These are phyloP conservation scores for Propithecus coquereli DNA, from an alignment of 2,113 vertebrate genomes.

Conservation along the genomic window DNA sequence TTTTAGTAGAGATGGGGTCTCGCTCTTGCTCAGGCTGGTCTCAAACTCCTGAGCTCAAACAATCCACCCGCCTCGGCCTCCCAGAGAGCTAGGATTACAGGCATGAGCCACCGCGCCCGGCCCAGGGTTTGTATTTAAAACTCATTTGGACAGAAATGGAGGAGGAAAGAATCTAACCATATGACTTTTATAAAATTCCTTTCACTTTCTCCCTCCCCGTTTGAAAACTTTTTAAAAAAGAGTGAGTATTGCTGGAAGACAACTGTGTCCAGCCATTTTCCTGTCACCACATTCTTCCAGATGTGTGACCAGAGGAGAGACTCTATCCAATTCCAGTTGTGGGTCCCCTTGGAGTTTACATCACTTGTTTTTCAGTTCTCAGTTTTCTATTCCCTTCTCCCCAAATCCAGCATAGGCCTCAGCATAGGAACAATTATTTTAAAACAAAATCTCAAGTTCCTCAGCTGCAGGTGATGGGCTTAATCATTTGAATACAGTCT, in stretches of 20 bases:
- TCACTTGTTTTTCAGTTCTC: conserved; percentile 84
- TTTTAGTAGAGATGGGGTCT: too few species aligned
- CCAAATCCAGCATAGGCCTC: conserved; percentile 73
- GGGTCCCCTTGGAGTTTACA: conserved; percentile 78
- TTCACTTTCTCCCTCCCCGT: neutral
- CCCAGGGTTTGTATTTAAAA: conserved; percentile 8
- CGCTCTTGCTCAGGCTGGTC: too few species aligned
- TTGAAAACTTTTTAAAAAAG: neutral
- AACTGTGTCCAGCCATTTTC: neutral
- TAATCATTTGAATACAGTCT: neutral
- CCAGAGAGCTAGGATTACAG: too few species aligned
- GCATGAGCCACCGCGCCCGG: too few species aligned
- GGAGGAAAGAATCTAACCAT: neutral
- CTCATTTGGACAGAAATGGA: neutral
- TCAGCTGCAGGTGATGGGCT: neutral
- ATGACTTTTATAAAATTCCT: conserved; percentile 28
- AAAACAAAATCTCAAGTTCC: neutral
- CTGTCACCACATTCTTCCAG: conserved; percentile 71
- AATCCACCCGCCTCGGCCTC: too few species aligned
- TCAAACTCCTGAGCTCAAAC: too few species aligned
- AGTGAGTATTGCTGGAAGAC: neutral
- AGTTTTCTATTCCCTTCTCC: conserved; percentile 74
- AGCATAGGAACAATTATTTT: neutral
- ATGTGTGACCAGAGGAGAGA: conserved; percentile 70
- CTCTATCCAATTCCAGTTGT: conserved; percentile 71